Conservation (phyloP, 2,888 invertebrate genomes). For the Amblyteles armatorius region DNA sequence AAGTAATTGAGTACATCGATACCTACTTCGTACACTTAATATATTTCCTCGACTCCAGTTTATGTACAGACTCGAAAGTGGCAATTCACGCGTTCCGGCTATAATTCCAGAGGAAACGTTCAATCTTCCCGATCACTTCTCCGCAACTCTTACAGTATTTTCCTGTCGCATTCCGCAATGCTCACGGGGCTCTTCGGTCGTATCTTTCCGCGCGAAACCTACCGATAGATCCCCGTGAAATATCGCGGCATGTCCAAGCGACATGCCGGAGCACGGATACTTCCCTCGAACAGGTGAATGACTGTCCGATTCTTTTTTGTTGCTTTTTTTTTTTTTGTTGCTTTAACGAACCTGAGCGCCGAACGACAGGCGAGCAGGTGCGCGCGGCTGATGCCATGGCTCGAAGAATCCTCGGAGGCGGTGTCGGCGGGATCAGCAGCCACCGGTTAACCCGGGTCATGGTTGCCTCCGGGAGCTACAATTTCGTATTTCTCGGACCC, state of each 20-base stretch:
- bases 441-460: constrained; percentile 77
- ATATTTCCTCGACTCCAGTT: constrained; percentile 5
- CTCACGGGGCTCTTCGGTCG: background rate
- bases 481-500: constrained; percentile 70
- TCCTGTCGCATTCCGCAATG: constrained; percentile 14
- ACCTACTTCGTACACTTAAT: background rate
- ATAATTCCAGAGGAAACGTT: background rate
- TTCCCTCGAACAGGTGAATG: constrained; percentile 54
- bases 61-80: constrained; percentile 1
- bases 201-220: background rate
- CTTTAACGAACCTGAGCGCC: constrained; percentile 23
- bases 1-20: background rate
- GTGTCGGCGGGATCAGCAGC: constrained; percentile 56
- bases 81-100: constrained; percentile 1
- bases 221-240: constrained; percentile 6
- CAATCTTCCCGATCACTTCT: background rate
- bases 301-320: constrained; percentile 45
- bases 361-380: constrained; percentile 55
- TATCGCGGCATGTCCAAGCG: background rate
- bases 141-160: background rate
- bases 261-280: constrained; percentile 37
- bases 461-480: constrained; percentile 71
- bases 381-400: constrained; percentile 55
- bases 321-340: constrained; percentile 29
- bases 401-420: constrained; percentile 52